Base-by-base conservation (phyloP, 2,113 vertebrate species). In the Anser brachyrhynchus region DNA sequence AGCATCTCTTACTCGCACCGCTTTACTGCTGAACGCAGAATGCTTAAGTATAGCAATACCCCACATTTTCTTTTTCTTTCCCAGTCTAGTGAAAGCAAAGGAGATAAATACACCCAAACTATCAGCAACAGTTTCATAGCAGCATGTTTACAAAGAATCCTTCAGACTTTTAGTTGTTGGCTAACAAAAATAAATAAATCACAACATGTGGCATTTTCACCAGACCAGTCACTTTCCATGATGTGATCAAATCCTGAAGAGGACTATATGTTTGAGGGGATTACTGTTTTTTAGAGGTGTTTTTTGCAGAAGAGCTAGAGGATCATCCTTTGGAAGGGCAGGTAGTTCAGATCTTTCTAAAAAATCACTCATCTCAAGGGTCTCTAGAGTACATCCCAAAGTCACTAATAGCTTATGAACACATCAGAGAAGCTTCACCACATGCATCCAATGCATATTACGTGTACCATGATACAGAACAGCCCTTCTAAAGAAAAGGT, bases 181-280 rank as follows among this genome's bases (percentile, higher is more conserved):
- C 26, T 84, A 31, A 29, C 28, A 65, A 65, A 23, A 78, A 81
- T 79, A 78, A 73, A 19, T 41, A 49, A 49, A 22, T 5, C 10
- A 29, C 23, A 55, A 44, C 0, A 1, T 6, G 13, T 5, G 12
- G 11, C 22, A 59, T 59, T 90, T 86, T 86, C 31, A 89, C 62
- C 28, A 73, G 7, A 17, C 6, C 52, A 65, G 54, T 49, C 64
- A 73, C 0, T 0, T 67, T 86, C 43, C 59, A 29, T 0, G 0
- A 73, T 11, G 12, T 13, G 44, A 88, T 16, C 0, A 0, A 77
- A 80, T 37, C 41, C 76, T 51, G 55, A 86, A 86, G 23, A 83
- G 10, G 26, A 69, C 16, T 41, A 58, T 0, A 0, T 13, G 23
- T 14, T 28, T 70, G 71, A 62, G 1, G 59, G 8, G 9, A 70